A percentile compares a stretch with the other conserved stretches of the same genome.
Conservation (phyloP, 2,888 invertebrate species). For the Drosophila parthenogenetica region DNA sequence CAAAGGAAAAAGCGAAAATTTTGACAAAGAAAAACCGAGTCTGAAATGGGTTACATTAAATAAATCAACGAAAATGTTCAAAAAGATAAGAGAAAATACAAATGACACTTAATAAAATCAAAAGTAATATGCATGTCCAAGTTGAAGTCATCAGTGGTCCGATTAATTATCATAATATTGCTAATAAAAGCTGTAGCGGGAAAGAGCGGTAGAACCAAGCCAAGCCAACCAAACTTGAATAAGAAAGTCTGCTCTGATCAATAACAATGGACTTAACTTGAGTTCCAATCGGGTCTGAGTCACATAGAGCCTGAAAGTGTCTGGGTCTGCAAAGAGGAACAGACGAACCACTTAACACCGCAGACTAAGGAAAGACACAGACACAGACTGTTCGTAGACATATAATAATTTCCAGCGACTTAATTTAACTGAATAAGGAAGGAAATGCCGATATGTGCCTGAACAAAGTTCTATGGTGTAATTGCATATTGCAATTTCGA, state of each 20-base stretch:
- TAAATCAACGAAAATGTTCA: conserved; percentile 49
- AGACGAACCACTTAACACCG: conserved; percentile 4
- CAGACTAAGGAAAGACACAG: conserved; percentile 8
- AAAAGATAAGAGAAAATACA: conserved; percentile 29
- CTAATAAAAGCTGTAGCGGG: conserved; percentile 43
- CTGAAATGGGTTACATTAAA: conserved; percentile 41
- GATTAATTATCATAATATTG: conserved; percentile 67
- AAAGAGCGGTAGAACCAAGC: too few species aligned
- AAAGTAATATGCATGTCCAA: conserved; percentile 44
- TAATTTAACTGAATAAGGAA: conserved; percentile 52
- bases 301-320: conserved; percentile 11
- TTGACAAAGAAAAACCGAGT: conserved; percentile 13
- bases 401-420: conserved; percentile 69
- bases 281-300: conserved; percentile 24
- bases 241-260: conserved; percentile 30
- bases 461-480: conserved; percentile 29
- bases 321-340: conserved; percentile 34
- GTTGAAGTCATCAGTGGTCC: conserved; percentile 31
- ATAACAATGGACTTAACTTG: conserved; percentile 41
- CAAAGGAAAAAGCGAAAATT: conserved; percentile 48
- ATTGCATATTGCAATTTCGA: conserved; percentile 41
- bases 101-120: conserved; percentile 47
- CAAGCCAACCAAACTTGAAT: too few species aligned
- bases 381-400: conserved; percentile 67
- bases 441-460: neutral